A percentile compares a stretch with the other conserved stretches of the same genome.
These are phyloP conservation scores for Formica aserva DNA, from an alignment of 2,888 invertebrate genomes.

Conservation along the genomic window DNA sequence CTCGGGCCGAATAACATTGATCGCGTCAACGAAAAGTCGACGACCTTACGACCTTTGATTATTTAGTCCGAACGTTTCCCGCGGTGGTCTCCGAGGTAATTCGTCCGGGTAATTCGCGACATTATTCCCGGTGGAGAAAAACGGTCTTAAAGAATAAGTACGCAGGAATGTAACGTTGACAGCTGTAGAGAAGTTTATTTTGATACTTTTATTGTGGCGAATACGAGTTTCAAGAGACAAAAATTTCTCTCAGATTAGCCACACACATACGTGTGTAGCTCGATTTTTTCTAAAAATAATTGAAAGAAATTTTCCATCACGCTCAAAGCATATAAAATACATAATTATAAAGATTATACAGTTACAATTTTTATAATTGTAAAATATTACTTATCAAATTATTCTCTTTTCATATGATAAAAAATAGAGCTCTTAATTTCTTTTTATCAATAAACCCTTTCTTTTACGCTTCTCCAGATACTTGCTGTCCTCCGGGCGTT, in stretches of 20 bases:
- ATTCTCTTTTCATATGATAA: not conserved
- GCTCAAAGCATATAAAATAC: not conserved
- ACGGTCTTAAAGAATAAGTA: slow-evolving; percentile 45
- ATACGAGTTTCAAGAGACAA: not conserved
- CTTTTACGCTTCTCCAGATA: too few relatives aligned
- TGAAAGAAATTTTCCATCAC: not conserved
- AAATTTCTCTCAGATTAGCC: not conserved
- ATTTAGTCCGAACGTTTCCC: slow-evolving; percentile 56
- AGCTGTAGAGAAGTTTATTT: not conserved
- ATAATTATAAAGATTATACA: not conserved
- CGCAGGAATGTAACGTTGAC: slow-evolving; percentile 14
- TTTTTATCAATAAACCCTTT: not conserved
- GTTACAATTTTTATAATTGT: not conserved
- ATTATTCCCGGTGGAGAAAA: slow-evolving; percentile 1
- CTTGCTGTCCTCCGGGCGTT: too few relatives aligned
- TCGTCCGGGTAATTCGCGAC: slow-evolving; percentile 32
- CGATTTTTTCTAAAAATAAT: slow-evolving; percentile 38
- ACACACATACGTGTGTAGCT: not conserved
- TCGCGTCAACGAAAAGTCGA: slow-evolving; percentile 44
- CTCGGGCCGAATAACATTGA: slow-evolving; percentile 65
- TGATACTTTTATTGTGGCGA: slow-evolving; percentile 9
- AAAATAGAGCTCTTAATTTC: not conserved
- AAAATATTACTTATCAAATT: not conserved
- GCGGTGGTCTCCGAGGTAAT: slow-evolving; percentile 44
- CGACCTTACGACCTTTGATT: slow-evolving; percentile 56